phyloP scores from a whole-genome alignment of 2,888 invertebrate genomes.

The Synergus itoensis region DNA sequence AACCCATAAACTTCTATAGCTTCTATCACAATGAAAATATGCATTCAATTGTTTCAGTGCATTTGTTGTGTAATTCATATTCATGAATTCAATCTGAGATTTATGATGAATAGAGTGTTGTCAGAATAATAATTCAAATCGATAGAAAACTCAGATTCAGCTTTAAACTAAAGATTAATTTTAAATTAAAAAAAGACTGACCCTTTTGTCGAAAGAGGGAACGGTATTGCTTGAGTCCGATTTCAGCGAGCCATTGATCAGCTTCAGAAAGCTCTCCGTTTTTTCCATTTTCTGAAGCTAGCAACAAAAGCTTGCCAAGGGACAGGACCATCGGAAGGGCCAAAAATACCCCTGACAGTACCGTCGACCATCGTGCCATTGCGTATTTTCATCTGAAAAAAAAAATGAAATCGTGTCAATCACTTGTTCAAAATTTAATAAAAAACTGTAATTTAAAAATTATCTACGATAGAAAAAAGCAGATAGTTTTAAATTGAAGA shows the following conservation, averaged over 20 bases:
- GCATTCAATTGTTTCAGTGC: not conserved
- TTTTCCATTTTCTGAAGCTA: slow-evolving; percentile 71
- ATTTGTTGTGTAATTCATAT: not conserved
- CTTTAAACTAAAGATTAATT: not conserved
- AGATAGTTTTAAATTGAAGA: too few relatives aligned
- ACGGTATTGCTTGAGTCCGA: slow-evolving; percentile 85
- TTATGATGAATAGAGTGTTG: not conserved
- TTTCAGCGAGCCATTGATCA: slow-evolving; percentile 87
- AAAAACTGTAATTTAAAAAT: not conserved
- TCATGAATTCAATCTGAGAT: too few relatives aligned
- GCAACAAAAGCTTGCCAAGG: slow-evolving; percentile 74
- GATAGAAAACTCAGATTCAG: not conserved
- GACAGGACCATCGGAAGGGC: slow-evolving; percentile 75
- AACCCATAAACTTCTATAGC: too few relatives aligned
- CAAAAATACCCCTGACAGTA: slow-evolving; percentile 75
- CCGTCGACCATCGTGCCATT: slow-evolving; percentile 77
- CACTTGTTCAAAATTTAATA: not conserved
- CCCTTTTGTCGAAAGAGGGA: slow-evolving; percentile 86
- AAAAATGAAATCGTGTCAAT: not conserved
- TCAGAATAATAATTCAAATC: not conserved
- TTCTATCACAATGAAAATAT: too few relatives aligned
- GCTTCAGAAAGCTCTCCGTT: slow-evolving; percentile 82
- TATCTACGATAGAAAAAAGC: not conserved
- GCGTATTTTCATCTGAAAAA: slow-evolving; percentile 56
- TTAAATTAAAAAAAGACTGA: slow-evolving; percentile 77